Base-by-base conservation (phyloP, 2,797 vertebrate species). In the Propithecus deckenii region DNA sequence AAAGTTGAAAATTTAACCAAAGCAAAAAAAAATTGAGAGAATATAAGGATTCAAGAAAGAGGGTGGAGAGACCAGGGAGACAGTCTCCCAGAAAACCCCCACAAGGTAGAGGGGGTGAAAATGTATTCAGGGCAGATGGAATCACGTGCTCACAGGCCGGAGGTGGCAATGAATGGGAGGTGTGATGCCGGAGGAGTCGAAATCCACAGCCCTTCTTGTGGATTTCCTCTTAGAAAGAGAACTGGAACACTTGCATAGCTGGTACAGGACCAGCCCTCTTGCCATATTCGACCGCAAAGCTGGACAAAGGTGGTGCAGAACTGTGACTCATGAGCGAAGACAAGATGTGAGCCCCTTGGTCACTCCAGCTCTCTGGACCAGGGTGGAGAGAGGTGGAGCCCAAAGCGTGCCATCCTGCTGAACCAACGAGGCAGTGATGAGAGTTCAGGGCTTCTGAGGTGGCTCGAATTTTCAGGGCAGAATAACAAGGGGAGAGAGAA, bases 91-190 rank as follows among this genome's bases (percentile, higher is more conserved):
- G 61, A 81, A 76, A 87, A 46, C 74, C 50, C 38, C 52, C 3
- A 43, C 0, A 0, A 55, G 43, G 67, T 12, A 25, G 38, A 74
- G 72, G 65, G 18, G n/a, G 41, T 30, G 9, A 20, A 50, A 67
- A n/a, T 10, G 59, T 38, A 28, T 3, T 6, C 5, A 12, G 43
- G 25, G 59, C 48, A 28, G 69, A 48, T 0, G 65, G 38, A 80
- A 32, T 0, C 48, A 25, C 0, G 3, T 1, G 20, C 18, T 28
- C 43, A 7, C n/a, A 41, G 32, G 22, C 59, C 23, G 23, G n/a
- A 43, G 57, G 25, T 6, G 17, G 17, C 35, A 30, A 38, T 7
- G 10, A n/a, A 18, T 0, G 28, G 35, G 17, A 55, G n/a, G 30
- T 0, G 3, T 22, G 32, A 46, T 2, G 12, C 15, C 14, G 67